These are phyloP conservation scores for Cinara cedri DNA, from an alignment of 2,888 invertebrate species.

Conservation along the genomic window DNA sequence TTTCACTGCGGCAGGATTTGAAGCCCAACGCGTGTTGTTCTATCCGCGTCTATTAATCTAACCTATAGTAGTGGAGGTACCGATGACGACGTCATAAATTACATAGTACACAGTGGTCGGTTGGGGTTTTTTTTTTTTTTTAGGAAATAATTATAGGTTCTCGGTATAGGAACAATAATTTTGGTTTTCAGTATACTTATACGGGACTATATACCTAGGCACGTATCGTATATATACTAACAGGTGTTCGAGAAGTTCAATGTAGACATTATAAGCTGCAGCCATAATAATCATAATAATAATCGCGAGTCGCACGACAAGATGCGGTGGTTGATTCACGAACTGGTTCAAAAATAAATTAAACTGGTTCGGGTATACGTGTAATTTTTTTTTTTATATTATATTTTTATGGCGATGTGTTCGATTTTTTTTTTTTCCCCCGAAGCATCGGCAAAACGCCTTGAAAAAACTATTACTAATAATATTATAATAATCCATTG, in stretches of 20 bases:
- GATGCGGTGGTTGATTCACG: conserved; percentile 42
- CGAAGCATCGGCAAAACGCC: conserved; percentile 34
- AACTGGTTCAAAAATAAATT: conserved; percentile 55
- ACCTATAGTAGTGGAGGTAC: no score
- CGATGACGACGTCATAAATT: background rate
- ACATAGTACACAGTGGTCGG: background rate
- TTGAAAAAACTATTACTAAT: conserved; percentile 46
- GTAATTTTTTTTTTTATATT: conserved; percentile 28
- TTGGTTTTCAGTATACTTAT: conserved; percentile 14
- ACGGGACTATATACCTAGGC: background rate
- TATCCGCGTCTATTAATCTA: no score
- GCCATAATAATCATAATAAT: conserved; percentile 24
- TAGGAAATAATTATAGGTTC: background rate
- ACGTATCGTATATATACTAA: background rate
- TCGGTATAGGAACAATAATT: background rate
- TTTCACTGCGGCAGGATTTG: no score
- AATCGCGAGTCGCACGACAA: conserved; percentile 42
- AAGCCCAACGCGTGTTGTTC: no score
- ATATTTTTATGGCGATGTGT: conserved; percentile 44
- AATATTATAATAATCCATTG: background rate
- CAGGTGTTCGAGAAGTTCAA: conserved; percentile 46
- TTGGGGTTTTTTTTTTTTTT: background rate
- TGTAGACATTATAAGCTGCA: conserved; percentile 42
- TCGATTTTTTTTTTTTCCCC: conserved; percentile 1
- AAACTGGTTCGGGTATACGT: conserved; percentile 51